phyloP scores from a whole-genome alignment of 37 sponge, comb jelly and placozoan species.

The Mnemiopsis leidyi region DNA sequence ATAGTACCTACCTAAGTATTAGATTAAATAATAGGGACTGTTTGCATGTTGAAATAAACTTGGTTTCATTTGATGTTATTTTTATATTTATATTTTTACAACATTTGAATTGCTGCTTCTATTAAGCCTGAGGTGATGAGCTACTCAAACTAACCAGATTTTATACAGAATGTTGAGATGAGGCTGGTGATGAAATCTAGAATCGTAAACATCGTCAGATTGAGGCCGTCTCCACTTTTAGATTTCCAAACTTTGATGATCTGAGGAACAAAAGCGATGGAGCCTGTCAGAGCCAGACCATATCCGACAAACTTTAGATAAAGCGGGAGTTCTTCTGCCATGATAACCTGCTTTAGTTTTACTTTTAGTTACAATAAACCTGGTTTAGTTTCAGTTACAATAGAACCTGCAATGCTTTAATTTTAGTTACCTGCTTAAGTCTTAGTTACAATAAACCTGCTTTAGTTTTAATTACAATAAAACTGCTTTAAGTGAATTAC shows the following conservation, averaged over 20 bases:
- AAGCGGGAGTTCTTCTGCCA: not conserved
- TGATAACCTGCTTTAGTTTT: too few species aligned
- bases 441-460: too few species aligned
- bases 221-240: constrained; percentile 49
- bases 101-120: too few species aligned
- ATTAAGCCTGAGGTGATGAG: too few species aligned
- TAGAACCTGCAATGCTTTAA: too few species aligned
- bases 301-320: not conserved
- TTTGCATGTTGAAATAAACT: not conserved
- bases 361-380: too few species aligned
- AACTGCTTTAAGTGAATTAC: too few species aligned
- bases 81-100: too few species aligned
- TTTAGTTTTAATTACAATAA: too few species aligned
- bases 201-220: constrained; percentile 5
- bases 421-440: too few species aligned
- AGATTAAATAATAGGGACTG: not conserved
- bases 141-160: not conserved
- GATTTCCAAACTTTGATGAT: not conserved
- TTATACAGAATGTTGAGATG: constrained; percentile 43
- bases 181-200: constrained; percentile 14
- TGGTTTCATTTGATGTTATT: not conserved
- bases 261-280: constrained; percentile 14
- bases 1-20: too few species aligned
- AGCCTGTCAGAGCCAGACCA: not conserved
- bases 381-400: too few species aligned